A percentile compares a stretch with the other conserved stretches of the same genome.
Conservation (phyloP, 2,113 vertebrate species). For the Daboia siamensis region DNA sequence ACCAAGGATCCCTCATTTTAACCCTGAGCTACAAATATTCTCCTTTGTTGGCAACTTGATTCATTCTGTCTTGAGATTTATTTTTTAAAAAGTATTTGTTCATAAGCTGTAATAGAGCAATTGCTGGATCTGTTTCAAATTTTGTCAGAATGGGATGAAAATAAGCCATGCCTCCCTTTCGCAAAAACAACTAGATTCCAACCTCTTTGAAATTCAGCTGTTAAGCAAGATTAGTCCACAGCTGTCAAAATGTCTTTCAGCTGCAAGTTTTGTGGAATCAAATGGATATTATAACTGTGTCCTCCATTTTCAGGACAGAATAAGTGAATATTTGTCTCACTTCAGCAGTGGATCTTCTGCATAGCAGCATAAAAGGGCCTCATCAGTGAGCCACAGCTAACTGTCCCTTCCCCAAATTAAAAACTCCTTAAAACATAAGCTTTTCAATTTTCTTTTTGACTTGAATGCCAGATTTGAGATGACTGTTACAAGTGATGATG, state of each 20-base stretch:
- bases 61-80: background rate
- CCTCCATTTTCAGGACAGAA: background rate
- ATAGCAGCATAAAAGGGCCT: background rate
- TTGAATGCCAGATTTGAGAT: background rate
- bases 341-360: background rate
- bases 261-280: background rate
- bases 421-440: background rate
- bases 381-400: background rate
- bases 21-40: background rate
- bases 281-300: background rate
- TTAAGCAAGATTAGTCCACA: background rate
- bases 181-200: background rate
- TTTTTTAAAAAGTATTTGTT: background rate
- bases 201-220: background rate
- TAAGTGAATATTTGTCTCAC: background rate
- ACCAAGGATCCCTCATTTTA: background rate
- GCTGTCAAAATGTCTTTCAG: background rate
- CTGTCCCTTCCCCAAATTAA: background rate
- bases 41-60: background rate
- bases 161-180: background rate
- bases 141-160: background rate
- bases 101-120: background rate
- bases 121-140: background rate
- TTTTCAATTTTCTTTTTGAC: background rate
- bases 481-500: background rate